Conservation (phyloP, 2,113 vertebrate genomes). For the Onychostruthus taczanowskii region DNA sequence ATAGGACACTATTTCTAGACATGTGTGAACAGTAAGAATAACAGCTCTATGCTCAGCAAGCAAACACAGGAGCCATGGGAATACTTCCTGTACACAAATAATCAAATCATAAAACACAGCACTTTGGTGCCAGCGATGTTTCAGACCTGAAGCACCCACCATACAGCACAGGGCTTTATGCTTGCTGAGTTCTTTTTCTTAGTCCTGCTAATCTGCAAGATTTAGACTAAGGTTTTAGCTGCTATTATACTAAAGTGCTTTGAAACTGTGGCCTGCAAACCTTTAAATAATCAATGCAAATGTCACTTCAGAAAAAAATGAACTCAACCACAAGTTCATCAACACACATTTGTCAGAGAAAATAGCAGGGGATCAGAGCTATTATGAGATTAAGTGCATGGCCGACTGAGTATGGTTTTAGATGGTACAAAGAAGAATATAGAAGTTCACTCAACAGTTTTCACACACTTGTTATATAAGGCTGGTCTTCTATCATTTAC, state of each 20-base stretch:
- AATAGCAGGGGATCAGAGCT: slow-evolving; percentile 79
- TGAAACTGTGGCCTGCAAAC: slow-evolving; percentile 60
- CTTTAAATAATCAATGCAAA: slow-evolving; percentile 72
- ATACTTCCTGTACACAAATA: not conserved
- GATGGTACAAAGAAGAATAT: slow-evolving; percentile 81
- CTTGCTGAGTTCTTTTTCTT: slow-evolving; percentile 17
- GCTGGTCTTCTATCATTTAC: slow-evolving; percentile 62
- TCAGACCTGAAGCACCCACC: slow-evolving; percentile 34
- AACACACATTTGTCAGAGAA: slow-evolving; percentile 83
- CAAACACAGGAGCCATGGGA: not conserved
- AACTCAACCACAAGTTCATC: slow-evolving; percentile 77
- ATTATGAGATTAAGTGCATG: slow-evolving; percentile 87
- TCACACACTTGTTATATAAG: slow-evolving; percentile 73
- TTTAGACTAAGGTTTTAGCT: slow-evolving; percentile 64
- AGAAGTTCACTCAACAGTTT: slow-evolving; percentile 79
- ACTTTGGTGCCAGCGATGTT: not conserved
- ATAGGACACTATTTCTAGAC: not conserved
- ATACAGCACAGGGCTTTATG: not conserved
- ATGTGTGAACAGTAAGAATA: not conserved
- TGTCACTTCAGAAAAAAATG: slow-evolving; percentile 58
- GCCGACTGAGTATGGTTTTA: slow-evolving; percentile 78
- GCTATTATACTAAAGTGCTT: slow-evolving; percentile 64
- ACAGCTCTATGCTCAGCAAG: not conserved
- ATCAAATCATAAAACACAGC: not conserved
- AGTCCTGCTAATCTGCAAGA: slow-evolving; percentile 30